Percentiles rank a stretch among this genome's conserved stretches.
Evolutionary conservation across 2,797 vertebrate genomes (phyloP).

Genomic region (Darevskia mixta): DNA sequence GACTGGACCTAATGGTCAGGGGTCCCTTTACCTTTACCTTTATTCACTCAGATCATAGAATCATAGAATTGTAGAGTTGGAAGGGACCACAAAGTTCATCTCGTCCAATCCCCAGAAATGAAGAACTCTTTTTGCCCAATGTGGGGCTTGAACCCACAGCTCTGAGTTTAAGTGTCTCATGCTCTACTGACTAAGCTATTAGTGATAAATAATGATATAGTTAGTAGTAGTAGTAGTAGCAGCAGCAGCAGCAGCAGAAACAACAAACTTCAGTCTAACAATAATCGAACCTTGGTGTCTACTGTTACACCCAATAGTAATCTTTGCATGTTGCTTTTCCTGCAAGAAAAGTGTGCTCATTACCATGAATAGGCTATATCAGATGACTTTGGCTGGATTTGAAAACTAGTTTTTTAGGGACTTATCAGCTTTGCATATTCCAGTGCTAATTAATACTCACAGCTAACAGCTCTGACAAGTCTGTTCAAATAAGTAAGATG

Average conservation of each 20-base stretch:
- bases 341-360: neutral
- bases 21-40: too few relatives aligned
- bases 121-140: too few relatives aligned
- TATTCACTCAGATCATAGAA: too few relatives aligned
- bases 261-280: neutral
- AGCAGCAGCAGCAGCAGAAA: neutral
- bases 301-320: neutral
- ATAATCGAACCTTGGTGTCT: too few relatives aligned
- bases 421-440: neutral
- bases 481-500: neutral
- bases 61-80: too few relatives aligned
- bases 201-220: too few relatives aligned
- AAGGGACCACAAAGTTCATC: too few relatives aligned
- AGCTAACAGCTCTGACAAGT: neutral
- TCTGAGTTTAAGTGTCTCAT: neutral
- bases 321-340: neutral
- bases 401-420: neutral
- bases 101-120: too few relatives aligned
- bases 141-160: too few relatives aligned
- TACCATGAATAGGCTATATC: neutral
- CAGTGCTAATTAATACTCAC: slow-evolving; percentile 2
- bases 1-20: too few relatives aligned
- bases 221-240: too few relatives aligned
- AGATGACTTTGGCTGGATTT: neutral
- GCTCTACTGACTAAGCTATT: too few relatives aligned